Evolutionary conservation across 2,113 vertebrate genomes (phyloP), one percentile per base, ranked within the genome.

Genomic region (Clarias macrocephalus): DNA sequence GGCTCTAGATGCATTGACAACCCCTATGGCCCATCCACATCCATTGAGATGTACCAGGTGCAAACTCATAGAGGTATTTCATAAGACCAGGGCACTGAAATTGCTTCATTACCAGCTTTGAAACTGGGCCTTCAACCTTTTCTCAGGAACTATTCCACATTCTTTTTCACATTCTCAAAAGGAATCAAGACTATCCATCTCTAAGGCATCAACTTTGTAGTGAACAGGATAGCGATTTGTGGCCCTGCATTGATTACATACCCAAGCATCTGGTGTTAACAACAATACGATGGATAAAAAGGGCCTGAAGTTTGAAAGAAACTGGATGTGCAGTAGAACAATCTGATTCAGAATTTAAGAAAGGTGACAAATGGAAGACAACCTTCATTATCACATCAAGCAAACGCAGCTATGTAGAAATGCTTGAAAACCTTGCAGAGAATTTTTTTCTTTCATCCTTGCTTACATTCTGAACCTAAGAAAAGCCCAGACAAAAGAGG

Each of bases 401-500:
- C 79, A 30, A 81, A 3, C 28, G 3, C 19, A 81, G 37, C 60
- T 62, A 62, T 81, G 60, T 81, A 57, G 79, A 62, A 60, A 21
- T 60, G 57, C 11, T 42, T 81, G 28, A 62, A 1, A 2, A 5
- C 79, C 2, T 33, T 81, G 57, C 57, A 62, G 19, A 60, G 56
- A 37, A 62, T 62, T 42, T 16, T 59, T 59, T 33, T 42, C 79
- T 62, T 62, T 81, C 57, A 81, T 62, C 30, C 19, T 42, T 42
- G 57, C 30, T 81, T 59, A 54, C 33, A 73, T 42, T 23, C 70
- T 52, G 73, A 73, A 28, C 21, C 77, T 59, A 56, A 54, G 11
- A 57, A 79, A 79, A 79, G 76, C 57, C 76, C 25, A 79, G 56
- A 80, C 19, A 6, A 80, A 76, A 72, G 7, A 72, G 15, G 33